Conservation (phyloP, 2,797 vertebrate genomes). For the Momotus momota region DNA sequence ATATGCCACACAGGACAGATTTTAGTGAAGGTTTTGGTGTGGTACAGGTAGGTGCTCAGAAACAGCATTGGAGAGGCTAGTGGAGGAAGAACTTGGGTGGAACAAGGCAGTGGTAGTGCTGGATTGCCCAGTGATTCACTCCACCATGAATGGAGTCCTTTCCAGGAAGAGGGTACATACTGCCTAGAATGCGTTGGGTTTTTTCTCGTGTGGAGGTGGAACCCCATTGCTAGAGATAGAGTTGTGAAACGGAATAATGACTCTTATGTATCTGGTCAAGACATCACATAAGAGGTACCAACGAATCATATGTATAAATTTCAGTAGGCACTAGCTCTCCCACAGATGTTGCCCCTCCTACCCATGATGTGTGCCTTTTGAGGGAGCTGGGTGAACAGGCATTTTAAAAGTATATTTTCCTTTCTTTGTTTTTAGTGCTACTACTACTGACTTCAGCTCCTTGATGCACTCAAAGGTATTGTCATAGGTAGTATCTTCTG, state of each 20-base stretch:
- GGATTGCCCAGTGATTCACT: background rate
- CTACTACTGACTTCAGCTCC: slow-evolving; percentile 75
- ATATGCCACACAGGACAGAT: background rate
- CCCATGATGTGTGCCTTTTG: background rate
- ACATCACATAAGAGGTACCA: background rate
- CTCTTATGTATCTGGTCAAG: background rate
- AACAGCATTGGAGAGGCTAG: background rate
- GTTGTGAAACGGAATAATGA: background rate
- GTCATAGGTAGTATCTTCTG: background rate
- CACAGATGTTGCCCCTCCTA: background rate
- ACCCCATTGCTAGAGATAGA: background rate
- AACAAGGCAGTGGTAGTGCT: background rate
- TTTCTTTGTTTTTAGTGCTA: slow-evolving; percentile 76
- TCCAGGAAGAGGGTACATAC: background rate
- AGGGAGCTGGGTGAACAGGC: background rate
- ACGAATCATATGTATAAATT: background rate
- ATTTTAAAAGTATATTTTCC: slow-evolving; percentile 36
- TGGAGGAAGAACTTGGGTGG: background rate
- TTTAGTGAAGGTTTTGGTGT: background rate
- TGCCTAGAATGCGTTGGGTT: background rate
- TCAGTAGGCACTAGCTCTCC: background rate
- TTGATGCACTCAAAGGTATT: slow-evolving; percentile 82
- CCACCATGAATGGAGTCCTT: background rate
- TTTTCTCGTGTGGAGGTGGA: background rate
- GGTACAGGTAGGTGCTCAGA: background rate